Percentiles rank a stretch among this genome's conserved stretches.
Evolutionary conservation across 2,113 vertebrate species (phyloP).

Genomic region (Typhlomys cinereus): DNA sequence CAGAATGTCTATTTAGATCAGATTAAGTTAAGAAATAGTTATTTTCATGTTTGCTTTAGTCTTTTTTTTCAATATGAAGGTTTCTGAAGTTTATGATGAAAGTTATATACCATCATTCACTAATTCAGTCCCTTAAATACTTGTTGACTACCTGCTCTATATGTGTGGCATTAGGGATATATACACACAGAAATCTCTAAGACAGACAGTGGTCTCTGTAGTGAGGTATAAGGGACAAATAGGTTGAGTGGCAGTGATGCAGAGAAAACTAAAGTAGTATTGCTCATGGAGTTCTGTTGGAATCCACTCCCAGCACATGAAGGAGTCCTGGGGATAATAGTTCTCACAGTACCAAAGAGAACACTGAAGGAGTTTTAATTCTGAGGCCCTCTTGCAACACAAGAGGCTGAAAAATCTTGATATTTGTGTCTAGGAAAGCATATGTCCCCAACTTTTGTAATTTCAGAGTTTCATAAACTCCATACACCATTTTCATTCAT

Average conservation of each 20-base stretch:
- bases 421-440: slow-evolving; percentile 7
- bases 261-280: slow-evolving; percentile 16
- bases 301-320: not conserved
- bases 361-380: slow-evolving; percentile 10
- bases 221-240: slow-evolving; percentile 26
- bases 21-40: slow-evolving; percentile 19
- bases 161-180: not conserved
- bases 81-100: slow-evolving; percentile 30
- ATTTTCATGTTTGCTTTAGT: slow-evolving; percentile 18
- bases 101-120: slow-evolving; percentile 2
- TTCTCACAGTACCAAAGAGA: not conserved
- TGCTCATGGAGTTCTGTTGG: not conserved
- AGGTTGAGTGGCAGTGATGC: not conserved
- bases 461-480: slow-evolving; percentile 15
- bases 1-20: slow-evolving; percentile 27
- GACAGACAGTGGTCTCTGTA: slow-evolving; percentile 26
- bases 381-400: not conserved
- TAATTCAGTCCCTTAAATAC: not conserved
- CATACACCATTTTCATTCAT: slow-evolving; percentile 36
- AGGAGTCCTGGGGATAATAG: not conserved
- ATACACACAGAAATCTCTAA: not conserved
- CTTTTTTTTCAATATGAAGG: not conserved
- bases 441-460: slow-evolving; percentile 13
- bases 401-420: not conserved
- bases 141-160: not conserved